Evolutionary conservation across 2,888 invertebrate species (phyloP).

Genomic region (Hydriomena furcata): DNA sequence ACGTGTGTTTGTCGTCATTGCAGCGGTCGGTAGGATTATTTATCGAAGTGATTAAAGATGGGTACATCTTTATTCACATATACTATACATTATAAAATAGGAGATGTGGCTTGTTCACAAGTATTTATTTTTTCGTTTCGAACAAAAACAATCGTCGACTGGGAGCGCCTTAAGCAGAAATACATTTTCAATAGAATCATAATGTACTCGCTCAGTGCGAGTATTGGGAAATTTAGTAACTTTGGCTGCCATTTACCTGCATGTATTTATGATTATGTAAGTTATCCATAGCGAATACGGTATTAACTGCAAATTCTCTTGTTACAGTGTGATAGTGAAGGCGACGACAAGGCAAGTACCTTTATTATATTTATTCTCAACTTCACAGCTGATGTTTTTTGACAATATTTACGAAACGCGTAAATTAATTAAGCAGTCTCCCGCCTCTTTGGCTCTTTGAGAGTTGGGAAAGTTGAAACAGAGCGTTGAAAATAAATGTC

Average conservation of each 20-base stretch:
- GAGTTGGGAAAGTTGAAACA: conserved; percentile 72
- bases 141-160: too few relatives aligned
- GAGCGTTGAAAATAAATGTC: conserved; percentile 76
- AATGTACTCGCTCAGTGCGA: conserved; percentile 10
- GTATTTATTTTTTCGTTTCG: too few relatives aligned
- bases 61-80: too few relatives aligned
- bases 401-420: conserved; percentile 60
- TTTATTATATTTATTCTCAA: conserved; percentile 46
- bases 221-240: conserved; percentile 19
- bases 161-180: conserved; percentile 13
- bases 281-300: not conserved
- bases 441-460: conserved; percentile 55
- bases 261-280: conserved; percentile 14
- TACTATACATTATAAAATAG: too few relatives aligned
- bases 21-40: too few relatives aligned
- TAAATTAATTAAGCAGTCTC: conserved; percentile 71
- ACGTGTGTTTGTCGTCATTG: too few relatives aligned
- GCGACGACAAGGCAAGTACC: conserved; percentile 93
- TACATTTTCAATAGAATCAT: conserved; percentile 9
- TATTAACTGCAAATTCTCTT: conserved; percentile 62
- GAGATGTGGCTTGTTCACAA: too few relatives aligned
- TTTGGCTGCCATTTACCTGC: conserved; percentile 16
- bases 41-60: too few relatives aligned
- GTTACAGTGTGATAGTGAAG: conserved; percentile 96
- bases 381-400: conserved; percentile 45